phyloP scores from a whole-genome alignment of 2,113 vertebrate genomes.

The Alosa alosa region DNA sequence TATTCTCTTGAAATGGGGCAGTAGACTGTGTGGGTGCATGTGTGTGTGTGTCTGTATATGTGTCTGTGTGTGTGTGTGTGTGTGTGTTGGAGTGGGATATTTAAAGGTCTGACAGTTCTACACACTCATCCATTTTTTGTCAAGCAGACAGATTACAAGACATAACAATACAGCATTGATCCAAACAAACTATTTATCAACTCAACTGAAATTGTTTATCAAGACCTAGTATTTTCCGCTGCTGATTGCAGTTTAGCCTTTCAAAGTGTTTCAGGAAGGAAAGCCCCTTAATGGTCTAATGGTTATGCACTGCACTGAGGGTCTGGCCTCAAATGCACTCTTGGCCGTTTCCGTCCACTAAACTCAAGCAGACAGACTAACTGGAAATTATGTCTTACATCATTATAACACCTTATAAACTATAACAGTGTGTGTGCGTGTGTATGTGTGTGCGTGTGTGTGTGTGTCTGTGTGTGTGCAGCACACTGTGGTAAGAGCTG shows the following conservation, averaged over 20 bases:
- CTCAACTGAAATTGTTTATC: neutral
- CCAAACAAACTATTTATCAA: neutral
- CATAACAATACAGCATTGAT: neutral
- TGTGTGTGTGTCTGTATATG: slow-evolving; percentile 3
- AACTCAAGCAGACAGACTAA: neutral
- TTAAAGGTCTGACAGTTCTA: neutral
- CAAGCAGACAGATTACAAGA: neutral
- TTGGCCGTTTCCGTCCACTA: neutral
- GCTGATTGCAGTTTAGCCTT: neutral
- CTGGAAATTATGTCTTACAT: neutral
- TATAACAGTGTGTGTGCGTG: neutral
- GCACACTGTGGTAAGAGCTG: neutral
- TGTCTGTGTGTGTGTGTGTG: neutral
- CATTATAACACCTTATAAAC: too few relatives aligned
- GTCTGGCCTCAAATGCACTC: too few relatives aligned
- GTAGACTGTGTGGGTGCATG: neutral
- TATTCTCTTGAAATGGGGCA: neutral
- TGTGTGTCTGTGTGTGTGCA: neutral
- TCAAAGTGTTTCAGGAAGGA: neutral
- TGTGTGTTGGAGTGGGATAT: neutral
- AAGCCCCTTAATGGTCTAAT: neutral
- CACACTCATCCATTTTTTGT: neutral
- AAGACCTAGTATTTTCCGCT: neutral
- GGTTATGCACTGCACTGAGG: too few relatives aligned
- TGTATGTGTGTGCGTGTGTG: neutral